Evolutionary conservation across 2,113 vertebrate species (phyloP).

Genomic region (Ivindomyrus marchei): DNA sequence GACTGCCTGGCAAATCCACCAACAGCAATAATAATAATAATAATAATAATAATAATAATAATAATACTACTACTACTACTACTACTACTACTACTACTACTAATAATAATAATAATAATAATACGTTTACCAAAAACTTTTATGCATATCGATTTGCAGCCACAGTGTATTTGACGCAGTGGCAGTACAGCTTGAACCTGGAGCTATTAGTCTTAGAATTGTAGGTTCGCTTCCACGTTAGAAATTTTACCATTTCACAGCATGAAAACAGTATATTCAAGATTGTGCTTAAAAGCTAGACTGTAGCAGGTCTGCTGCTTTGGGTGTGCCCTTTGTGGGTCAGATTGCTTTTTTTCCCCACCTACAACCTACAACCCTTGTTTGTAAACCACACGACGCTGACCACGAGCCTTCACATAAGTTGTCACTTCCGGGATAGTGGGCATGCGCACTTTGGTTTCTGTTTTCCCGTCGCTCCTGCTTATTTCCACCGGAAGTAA

Average conservation of each 20-base stretch:
- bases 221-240: background rate
- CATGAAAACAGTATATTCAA: background rate
- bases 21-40: background rate
- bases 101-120: background rate
- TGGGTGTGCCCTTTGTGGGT: background rate
- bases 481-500: constrained; percentile 24
- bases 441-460: background rate
- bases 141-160: background rate
- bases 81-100: background rate
- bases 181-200: background rate
- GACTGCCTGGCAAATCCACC: background rate
- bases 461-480: background rate
- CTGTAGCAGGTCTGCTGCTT: background rate
- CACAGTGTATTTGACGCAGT: background rate
- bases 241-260: background rate
- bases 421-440: background rate
- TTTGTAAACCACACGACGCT: background rate
- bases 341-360: background rate
- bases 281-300: background rate
- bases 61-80: background rate
- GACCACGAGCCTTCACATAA: background rate
- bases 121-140: background rate
- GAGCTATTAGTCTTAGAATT: background rate
- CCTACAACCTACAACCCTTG: background rate
- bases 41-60: background rate